Conservation (phyloP, 2,888 invertebrate species). For the Tolmerus cingulatus region DNA sequence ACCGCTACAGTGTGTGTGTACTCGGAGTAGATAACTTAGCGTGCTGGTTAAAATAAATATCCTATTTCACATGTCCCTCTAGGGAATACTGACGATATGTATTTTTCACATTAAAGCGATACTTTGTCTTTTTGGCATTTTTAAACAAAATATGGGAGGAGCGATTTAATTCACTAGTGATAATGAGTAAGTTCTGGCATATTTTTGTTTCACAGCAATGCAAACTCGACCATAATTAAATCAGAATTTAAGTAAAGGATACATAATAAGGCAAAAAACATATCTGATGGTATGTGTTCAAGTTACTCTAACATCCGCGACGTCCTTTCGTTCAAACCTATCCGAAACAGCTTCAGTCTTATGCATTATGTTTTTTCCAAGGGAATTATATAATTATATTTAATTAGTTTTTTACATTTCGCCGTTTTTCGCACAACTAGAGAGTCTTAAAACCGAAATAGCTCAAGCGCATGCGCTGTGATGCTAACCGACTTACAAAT, state of each 20-base stretch:
- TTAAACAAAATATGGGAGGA: background rate
- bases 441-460: background rate
- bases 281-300: background rate
- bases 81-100: background rate
- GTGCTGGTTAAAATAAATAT: background rate
- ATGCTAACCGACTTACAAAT: background rate
- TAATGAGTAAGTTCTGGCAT: background rate
- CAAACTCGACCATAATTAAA: background rate
- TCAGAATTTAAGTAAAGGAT: background rate
- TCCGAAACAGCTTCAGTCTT: slow-evolving; percentile 18
- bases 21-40: background rate
- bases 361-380: background rate
- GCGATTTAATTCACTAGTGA: background rate
- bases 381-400: background rate
- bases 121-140: background rate
- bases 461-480: background rate
- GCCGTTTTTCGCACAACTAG: background rate
- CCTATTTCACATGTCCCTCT: background rate
- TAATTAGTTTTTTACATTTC: background rate
- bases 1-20: background rate
- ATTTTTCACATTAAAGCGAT: background rate
- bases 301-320: background rate
- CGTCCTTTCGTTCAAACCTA: background rate
- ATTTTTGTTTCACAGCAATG: background rate
- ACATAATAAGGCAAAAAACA: background rate